Conservation (phyloP, 2,888 invertebrate species). For the Sesia apiformis region DNA sequence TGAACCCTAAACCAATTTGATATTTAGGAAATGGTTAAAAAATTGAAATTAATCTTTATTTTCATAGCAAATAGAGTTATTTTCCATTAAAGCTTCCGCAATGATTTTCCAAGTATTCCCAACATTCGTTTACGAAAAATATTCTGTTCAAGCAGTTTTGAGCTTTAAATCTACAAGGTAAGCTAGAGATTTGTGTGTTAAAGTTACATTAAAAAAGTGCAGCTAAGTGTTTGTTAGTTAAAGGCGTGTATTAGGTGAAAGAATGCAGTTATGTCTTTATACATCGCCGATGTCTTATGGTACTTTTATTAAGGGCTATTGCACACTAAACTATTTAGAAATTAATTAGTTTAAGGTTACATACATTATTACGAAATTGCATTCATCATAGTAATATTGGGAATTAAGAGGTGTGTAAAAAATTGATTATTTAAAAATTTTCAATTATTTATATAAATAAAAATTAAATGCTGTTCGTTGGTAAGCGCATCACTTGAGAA, state of each 20-base stretch:
- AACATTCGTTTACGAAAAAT: neutral
- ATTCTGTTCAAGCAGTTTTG: neutral
- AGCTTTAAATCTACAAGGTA: neutral
- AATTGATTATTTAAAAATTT: no score
- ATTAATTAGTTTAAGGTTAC: no score
- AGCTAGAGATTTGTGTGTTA: neutral
- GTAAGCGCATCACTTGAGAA: no score
- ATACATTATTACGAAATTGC: no score
- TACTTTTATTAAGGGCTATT: no score
- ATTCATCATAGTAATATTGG: no score
- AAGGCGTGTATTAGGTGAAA: slow-evolving; percentile 11
- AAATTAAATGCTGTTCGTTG: no score
- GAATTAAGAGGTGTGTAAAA: no score
- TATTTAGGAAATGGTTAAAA: neutral
- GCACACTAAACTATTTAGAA: no score
- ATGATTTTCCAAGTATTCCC: neutral
- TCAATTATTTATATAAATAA: no score
- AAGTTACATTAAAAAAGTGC: neutral
- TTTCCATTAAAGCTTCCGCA: neutral
- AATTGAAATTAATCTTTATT: neutral
- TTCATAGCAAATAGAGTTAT: neutral
- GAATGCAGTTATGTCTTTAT: slow-evolving; percentile 17
- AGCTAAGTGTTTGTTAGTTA: slow-evolving; percentile 6
- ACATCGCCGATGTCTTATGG: slow-evolving; percentile 3
- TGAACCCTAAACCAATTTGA: slow-evolving; percentile 5